Base-by-base conservation (phyloP, 1,140 invertebrate genomes). In the Drosophila fuyamai region DNA sequence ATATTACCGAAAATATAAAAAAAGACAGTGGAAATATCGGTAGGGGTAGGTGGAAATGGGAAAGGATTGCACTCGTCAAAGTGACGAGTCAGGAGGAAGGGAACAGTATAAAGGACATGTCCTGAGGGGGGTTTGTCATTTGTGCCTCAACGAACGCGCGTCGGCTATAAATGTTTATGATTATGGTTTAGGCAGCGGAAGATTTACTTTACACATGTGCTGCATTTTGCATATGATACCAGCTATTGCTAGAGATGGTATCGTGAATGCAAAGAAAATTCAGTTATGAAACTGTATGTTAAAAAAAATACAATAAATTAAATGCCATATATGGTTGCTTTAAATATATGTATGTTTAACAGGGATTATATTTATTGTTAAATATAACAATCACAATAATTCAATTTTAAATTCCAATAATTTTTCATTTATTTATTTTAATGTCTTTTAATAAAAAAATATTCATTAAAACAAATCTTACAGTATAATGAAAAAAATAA, bases 61-160 rank as follows among this genome's bases (percentile, higher is more conserved):
- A 89, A 89, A 89, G 84, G 84, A 89, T 89, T 89, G 85, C 68
- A 80, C 77, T 88, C 84, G 80, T 88, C 84, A 88, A 89, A 78
- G 73, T 89, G 84, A 88, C 50, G 83, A 62, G 66, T 65, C 58
- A 51, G 38, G 40, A 53, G 59, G 16, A 48, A 35, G 59, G 44
- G 50, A 46, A 35, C 23, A 53, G 16, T 35, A 18, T 23, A 9
- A 35, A 13, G 51, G 14, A 29, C 23, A 50, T 53, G 70, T 78
- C 74, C 79, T 65, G 47, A 51, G 70, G 67, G 76, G 76, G 62
- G 53, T 76, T 55, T 65, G 43, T 51, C 57, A 62, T 54, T 71
- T 56, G 62, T 38, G 54, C 43, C 46, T 47, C 48, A 23, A 38
- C 62, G 66, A 74, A 63, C 82, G 84, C 82, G 76, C 84, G 76